Evolutionary conservation across 2,888 invertebrate genomes (phyloP).

Genomic region (Dryocosmus kuriphilus): DNA sequence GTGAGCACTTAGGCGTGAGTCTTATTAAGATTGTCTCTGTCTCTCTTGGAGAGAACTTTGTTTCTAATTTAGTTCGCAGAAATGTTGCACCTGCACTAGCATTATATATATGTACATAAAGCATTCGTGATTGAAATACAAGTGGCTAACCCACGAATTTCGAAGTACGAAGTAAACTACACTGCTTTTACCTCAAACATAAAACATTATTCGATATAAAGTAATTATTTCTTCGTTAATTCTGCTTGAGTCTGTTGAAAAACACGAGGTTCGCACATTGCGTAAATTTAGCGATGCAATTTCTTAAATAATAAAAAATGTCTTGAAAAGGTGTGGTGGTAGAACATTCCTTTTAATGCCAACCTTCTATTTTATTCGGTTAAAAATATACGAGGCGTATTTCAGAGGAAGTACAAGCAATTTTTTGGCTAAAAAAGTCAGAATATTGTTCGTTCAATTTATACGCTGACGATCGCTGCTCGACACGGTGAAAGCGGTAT

Average conservation of each 20-base stretch:
- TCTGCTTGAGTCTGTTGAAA: too few relatives aligned
- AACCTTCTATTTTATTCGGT: neutral
- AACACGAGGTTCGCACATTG: too few relatives aligned
- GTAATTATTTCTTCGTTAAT: too few relatives aligned
- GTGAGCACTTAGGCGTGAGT: too few relatives aligned
- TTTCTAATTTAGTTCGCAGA: constrained; percentile 53
- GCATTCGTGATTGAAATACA: too few relatives aligned
- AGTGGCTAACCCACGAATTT: too few relatives aligned
- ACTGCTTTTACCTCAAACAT: too few relatives aligned
- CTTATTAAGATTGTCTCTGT: neutral
- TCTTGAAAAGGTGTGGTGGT: neutral
- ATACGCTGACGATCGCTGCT: constrained; percentile 28
- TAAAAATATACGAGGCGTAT: constrained; percentile 15
- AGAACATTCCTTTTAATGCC: neutral
- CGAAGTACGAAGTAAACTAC: too few relatives aligned
- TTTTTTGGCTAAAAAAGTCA: constrained; percentile 27
- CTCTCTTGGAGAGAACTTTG: constrained; percentile 51
- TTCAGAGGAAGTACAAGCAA: constrained; percentile 21
- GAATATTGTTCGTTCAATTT: constrained; percentile 39
- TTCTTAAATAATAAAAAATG: neutral
- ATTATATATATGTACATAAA: too few relatives aligned
- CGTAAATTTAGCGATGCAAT: neutral
- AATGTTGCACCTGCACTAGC: constrained; percentile 47
- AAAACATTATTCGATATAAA: too few relatives aligned
- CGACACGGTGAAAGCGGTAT: constrained; percentile 49